Conservation (phyloP, 2,113 vertebrate genomes). For the Petrocephalus microphthalmus region DNA sequence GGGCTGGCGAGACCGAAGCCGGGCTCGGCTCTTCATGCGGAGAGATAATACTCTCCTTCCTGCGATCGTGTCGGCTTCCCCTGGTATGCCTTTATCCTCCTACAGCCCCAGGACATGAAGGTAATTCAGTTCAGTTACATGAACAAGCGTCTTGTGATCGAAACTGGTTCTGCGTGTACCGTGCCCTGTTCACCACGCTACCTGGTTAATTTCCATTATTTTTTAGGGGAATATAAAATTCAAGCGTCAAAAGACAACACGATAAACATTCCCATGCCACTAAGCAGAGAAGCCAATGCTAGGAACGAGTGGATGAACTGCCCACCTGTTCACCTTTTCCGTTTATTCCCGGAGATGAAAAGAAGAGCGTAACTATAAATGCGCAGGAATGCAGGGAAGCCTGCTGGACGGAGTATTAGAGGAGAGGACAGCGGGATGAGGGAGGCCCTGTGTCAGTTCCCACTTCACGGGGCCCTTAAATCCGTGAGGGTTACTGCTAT, state of each 20-base stretch:
- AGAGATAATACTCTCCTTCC: not conserved
- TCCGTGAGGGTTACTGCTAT: not conserved
- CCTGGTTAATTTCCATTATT: not conserved
- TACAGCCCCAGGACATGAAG: not conserved
- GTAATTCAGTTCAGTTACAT: not conserved
- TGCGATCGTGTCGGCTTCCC: not conserved
- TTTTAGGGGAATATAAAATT: not conserved
- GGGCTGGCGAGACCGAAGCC: not conserved
- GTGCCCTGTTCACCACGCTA: not conserved
- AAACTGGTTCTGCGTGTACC: not conserved
- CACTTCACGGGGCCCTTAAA: not conserved
- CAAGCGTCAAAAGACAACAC: not conserved
- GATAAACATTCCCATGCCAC: not conserved
- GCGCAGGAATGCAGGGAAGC: not conserved
- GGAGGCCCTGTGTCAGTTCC: not conserved
- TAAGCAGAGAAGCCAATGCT: not conserved
- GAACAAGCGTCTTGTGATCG: not conserved
- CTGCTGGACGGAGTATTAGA: not conserved
- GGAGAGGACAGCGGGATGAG: not conserved
- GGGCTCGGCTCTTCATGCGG: not conserved
- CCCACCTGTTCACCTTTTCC: not conserved
- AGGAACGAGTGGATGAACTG: not conserved
- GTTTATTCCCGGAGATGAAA: not conserved
- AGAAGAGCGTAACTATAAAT: not conserved
- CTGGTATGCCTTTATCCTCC: not conserved